Evolutionary conservation across 2,113 vertebrate genomes (phyloP).

Genomic region (Formicarius rufipectus): DNA sequence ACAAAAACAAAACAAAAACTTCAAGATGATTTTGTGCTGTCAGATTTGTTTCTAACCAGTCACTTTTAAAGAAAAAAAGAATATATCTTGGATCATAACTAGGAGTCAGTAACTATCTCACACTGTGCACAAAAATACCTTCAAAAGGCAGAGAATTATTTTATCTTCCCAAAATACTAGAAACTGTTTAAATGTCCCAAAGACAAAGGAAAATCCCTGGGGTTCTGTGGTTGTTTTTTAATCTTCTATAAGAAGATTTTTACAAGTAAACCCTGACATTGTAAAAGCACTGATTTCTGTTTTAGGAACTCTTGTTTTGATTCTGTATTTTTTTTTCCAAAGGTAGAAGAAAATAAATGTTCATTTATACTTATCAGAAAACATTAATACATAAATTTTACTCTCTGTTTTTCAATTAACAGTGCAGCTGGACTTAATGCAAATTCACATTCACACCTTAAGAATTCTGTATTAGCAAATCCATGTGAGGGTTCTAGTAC

Average conservation of each 20-base stretch:
- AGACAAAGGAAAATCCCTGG: not conserved
- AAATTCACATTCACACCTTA: not conserved
- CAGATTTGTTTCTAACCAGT: not conserved
- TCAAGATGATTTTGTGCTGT: not conserved
- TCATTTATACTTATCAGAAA: not conserved
- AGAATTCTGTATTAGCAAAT: not conserved
- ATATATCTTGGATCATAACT: not conserved
- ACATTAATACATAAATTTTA: not conserved
- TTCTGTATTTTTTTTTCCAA: not conserved
- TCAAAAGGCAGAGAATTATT: not conserved
- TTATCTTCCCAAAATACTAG: not conserved
- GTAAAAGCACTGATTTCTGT: not conserved
- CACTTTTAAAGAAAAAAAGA: not conserved
- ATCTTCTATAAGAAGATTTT: not conserved
- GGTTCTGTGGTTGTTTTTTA: not conserved
- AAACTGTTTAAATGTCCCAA: not conserved
- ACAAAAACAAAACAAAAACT: not conserved
- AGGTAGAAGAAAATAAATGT: not conserved
- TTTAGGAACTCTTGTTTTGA: not conserved
- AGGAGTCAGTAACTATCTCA: not conserved
- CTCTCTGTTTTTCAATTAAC: not conserved
- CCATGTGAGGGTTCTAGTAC: not conserved
- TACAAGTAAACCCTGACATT: not conserved
- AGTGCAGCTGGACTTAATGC: not conserved
- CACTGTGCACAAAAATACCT: not conserved